Evolutionary conservation across 2,113 vertebrate genomes (phyloP).

Genomic region (Vidua macroura): DNA sequence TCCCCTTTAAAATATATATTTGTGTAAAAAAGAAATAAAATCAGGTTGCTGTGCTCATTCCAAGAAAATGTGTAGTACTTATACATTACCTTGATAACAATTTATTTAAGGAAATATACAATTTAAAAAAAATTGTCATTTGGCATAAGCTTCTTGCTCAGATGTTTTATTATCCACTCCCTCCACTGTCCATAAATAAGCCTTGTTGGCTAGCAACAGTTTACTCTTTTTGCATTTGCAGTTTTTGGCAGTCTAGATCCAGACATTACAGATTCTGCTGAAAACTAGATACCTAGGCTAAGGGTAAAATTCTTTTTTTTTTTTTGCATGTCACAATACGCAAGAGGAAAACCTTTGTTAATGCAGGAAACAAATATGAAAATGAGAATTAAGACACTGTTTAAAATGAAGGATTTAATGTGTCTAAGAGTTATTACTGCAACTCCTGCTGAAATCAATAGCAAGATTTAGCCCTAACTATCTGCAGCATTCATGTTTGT

Average conservation of each 20-base stretch:
- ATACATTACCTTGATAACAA: background rate
- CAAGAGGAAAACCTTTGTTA: background rate
- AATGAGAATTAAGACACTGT: background rate
- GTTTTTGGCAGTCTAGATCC: background rate
- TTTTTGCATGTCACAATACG: background rate
- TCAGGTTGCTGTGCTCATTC: background rate
- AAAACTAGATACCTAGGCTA: background rate
- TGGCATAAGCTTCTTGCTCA: background rate
- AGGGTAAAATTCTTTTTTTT: rapidly evolving
- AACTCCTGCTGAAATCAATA: slow-evolving; percentile 7
- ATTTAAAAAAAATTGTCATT: background rate
- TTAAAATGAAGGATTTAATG: slow-evolving; percentile 3
- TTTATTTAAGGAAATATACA: background rate
- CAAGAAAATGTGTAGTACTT: background rate
- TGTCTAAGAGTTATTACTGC: background rate
- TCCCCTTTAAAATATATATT: background rate
- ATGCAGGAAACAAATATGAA: background rate
- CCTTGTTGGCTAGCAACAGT: background rate
- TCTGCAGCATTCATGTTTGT: background rate
- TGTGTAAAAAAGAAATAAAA: background rate
- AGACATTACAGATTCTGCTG: background rate
- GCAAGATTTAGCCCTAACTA: background rate
- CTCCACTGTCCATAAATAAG: background rate
- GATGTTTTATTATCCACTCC: background rate
- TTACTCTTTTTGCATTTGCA: background rate